These are phyloP conservation scores for Crocidura indochinensis DNA, from an alignment of 2,797 vertebrate species.

Conservation along the genomic window DNA sequence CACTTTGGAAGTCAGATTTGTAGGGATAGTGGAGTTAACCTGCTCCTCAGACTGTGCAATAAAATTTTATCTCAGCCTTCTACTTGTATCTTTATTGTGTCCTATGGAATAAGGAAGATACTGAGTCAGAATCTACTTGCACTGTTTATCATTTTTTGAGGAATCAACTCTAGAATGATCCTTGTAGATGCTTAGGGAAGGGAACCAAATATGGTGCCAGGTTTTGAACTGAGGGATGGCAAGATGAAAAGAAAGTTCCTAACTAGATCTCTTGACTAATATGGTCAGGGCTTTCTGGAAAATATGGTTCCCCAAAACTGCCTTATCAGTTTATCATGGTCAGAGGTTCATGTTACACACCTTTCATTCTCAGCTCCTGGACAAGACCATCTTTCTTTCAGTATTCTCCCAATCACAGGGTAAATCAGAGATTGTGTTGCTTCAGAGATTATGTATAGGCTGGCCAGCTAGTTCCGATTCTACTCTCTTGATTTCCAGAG, in stretches of 20 bases:
- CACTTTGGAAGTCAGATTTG: conserved; percentile 46
- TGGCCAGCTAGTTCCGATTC: background rate
- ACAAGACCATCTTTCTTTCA: background rate
- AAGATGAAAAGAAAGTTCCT: no score
- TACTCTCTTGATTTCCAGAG: background rate
- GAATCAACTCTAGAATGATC: no score
- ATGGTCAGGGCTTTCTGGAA: conserved; percentile 3
- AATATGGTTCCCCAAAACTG: conserved; percentile 35
- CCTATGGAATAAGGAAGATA: background rate
- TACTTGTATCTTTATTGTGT: conserved; percentile 64
- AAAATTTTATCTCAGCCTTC: conserved; percentile 63
- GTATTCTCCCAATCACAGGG: background rate
- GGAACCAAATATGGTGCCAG: no score
- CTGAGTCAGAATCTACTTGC: background rate
- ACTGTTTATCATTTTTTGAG: background rate
- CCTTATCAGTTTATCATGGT: conserved; percentile 21
- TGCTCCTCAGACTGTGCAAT: conserved; percentile 57
- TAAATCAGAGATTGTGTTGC: no score
- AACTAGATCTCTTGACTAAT: background rate
- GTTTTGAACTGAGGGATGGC: no score
- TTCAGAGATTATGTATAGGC: no score
- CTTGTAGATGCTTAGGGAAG: no score
- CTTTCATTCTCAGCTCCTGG: conserved; percentile 6
- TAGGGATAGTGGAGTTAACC: background rate
- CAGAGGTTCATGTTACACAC: background rate